Percentiles rank a stretch among this genome's conserved stretches.
Conservation (phyloP, 2,797 vertebrate species). For the Squalus acanthias region DNA sequence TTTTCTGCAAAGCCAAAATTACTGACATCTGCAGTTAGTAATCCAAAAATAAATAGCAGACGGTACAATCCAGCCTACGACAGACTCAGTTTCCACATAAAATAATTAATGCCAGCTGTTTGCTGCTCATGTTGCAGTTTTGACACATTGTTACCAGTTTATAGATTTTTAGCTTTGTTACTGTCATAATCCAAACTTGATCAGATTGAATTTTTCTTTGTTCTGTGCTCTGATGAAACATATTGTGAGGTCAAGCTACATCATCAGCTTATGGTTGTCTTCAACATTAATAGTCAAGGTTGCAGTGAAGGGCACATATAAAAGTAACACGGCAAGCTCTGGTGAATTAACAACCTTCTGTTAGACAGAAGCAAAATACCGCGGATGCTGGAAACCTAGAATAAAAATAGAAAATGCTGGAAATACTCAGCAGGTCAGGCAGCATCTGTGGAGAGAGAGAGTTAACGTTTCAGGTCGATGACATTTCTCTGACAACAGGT, state of each 20-base stretch:
- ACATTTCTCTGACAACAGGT: too few species aligned
- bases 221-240: not conserved
- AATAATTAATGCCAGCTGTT: not conserved
- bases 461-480: too few species aligned
- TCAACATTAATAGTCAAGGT: not conserved
- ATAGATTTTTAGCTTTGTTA: not conserved
- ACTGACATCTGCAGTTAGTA: conserved; percentile 30
- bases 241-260: not conserved
- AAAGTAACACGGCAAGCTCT: not conserved
- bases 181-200: not conserved
- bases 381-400: too few species aligned
- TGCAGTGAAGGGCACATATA: not conserved
- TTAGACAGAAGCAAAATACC: not conserved
- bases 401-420: too few species aligned
- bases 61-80: not conserved
- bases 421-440: too few species aligned
- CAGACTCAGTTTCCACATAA: not conserved
- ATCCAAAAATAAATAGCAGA: conserved; percentile 19
- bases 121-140: not conserved
- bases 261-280: not conserved
- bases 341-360: not conserved
- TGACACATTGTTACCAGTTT: not conserved
- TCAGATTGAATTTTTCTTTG: not conserved
- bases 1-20: not conserved
- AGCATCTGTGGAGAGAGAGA: too few species aligned